Base-by-base conservation (phyloP, 2,797 vertebrate species). In the Philypnodon macrostomus region DNA sequence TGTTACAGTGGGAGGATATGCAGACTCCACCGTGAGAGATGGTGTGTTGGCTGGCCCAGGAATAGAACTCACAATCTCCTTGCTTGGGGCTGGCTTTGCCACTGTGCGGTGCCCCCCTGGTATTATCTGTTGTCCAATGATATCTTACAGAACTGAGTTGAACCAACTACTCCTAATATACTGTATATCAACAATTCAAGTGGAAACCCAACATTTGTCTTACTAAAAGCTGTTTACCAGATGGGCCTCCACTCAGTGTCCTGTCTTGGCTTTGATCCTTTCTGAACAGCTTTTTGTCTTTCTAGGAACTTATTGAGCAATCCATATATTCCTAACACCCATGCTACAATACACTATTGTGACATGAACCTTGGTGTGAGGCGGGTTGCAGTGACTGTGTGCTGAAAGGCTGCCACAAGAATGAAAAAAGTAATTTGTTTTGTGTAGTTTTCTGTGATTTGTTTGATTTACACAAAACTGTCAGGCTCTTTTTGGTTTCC, bases 311-410 rank as follows among this genome's bases (percentile, higher is more conserved):
- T 12, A 45, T 68, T 65, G 50, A 42, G 48, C 37, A 60, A 55
- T 32, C 57, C 11, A 24, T 30, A 46, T 9, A 44, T 36, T 35
- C 27, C 37, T 12, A 55, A 51, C 33, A 23, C 47, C 16, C 1
- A 30, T 52, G n/a, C 19, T 63, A 70, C 69, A 77, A 53, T 56
- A 30, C 38, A 26, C 56, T 45, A 42, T 63, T 78, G 75, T 74
- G 31, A 65, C 41, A 73, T 57, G 9, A 60, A 41, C 24, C 12
- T 52, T 51, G 29, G 59, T 66, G 7, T 40, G 41, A 52, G 45
- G 26, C 40, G 55, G 17, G 17, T 45, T 69, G 19, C 4, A 60
- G 39, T 58, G 15, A 29, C 17, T n/a, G 17, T 53, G 52, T 15
- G 18, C 19, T 35, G 53, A 59, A 27, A 51, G 16, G 14, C 30